A percentile compares a stretch with the other conserved stretches of the same genome.
Conservation (phyloP, 1,140 invertebrate species). For the Liolophura sinensis region DNA sequence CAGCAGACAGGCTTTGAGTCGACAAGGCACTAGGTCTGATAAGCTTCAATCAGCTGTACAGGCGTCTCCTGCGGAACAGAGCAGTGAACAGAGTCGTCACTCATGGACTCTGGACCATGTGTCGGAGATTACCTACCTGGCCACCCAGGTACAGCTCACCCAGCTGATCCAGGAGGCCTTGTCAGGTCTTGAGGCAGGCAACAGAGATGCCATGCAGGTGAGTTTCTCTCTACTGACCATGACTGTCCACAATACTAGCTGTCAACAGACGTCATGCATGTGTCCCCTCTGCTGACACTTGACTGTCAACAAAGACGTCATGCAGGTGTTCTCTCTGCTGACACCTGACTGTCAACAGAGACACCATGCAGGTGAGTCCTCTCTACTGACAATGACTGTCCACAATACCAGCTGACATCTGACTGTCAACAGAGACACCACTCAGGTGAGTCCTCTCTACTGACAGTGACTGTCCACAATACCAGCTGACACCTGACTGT, state of each 20-base stretch:
- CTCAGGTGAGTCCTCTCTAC: no score
- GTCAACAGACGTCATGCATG: no score
- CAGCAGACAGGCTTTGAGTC: slow-evolving; percentile 13
- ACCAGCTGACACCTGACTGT: no score
- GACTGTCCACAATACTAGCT: no score
- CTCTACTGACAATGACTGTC: no score
- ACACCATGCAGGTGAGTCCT: no score
- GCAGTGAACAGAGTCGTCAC: neutral
- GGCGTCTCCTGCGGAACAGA: neutral
- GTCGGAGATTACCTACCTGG: slow-evolving; percentile 49
- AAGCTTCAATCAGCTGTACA: neutral
- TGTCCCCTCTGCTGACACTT: no score
- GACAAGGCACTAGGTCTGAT: slow-evolving; percentile 15
- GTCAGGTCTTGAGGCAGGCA: slow-evolving; percentile 33
- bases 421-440: no score
- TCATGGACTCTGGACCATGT: slow-evolving; percentile 55
- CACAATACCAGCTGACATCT: no score
- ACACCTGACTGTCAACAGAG: no score
- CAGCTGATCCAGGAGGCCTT: slow-evolving; percentile 39
- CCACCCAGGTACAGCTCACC: slow-evolving; percentile 48
- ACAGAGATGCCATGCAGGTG: slow-evolving; percentile 34
- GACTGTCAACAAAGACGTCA: no score
- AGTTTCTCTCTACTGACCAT: slow-evolving; percentile 3
- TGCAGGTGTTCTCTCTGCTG: neutral
- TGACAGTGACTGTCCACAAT: no score